phyloP scores from a whole-genome alignment of 2,888 invertebrate genomes.

The Caradrina clavipalpis region DNA sequence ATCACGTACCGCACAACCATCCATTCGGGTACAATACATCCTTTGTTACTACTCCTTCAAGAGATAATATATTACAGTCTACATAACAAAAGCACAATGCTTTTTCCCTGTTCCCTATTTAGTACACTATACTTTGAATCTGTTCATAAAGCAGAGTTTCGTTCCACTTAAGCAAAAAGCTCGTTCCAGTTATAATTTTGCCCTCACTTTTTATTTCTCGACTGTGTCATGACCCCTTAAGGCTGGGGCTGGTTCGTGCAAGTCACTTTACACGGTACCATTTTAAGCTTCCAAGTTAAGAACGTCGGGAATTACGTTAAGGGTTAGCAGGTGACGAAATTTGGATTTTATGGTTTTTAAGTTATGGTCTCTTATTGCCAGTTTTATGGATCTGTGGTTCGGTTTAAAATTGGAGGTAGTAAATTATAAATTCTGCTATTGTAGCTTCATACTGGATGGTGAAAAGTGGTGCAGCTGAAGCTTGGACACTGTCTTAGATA shows the following conservation, averaged over 20 bases:
- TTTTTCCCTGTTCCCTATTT: slow-evolving; percentile 51
- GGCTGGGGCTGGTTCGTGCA: slow-evolving; percentile 52
- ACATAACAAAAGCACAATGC: slow-evolving; percentile 66
- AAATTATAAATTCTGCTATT: neutral
- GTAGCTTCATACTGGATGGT: neutral
- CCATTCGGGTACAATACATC: slow-evolving; percentile 18
- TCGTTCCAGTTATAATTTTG: slow-evolving; percentile 65
- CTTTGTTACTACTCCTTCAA: slow-evolving; percentile 31
- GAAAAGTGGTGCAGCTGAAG: too few species aligned
- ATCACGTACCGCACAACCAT: slow-evolving; percentile 25
- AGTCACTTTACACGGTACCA: slow-evolving; percentile 61
- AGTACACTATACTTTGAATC: slow-evolving; percentile 54
- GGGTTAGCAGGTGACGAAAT: slow-evolving; percentile 35
- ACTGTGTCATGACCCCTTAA: slow-evolving; percentile 62
- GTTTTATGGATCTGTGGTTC: neutral
- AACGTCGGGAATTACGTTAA: slow-evolving; percentile 51
- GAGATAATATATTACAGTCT: slow-evolving; percentile 60
- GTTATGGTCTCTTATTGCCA: neutral
- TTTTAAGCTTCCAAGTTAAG: slow-evolving; percentile 58
- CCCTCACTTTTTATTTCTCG: slow-evolving; percentile 63
- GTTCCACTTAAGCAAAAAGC: slow-evolving; percentile 66
- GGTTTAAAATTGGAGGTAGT: neutral
- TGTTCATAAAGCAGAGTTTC: slow-evolving; percentile 62
- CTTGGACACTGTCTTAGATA: too few species aligned
- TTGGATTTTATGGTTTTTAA: slow-evolving; percentile 8